Evolutionary conservation across 2,888 invertebrate genomes (phyloP).

Genomic region (Diogma glabrata): DNA sequence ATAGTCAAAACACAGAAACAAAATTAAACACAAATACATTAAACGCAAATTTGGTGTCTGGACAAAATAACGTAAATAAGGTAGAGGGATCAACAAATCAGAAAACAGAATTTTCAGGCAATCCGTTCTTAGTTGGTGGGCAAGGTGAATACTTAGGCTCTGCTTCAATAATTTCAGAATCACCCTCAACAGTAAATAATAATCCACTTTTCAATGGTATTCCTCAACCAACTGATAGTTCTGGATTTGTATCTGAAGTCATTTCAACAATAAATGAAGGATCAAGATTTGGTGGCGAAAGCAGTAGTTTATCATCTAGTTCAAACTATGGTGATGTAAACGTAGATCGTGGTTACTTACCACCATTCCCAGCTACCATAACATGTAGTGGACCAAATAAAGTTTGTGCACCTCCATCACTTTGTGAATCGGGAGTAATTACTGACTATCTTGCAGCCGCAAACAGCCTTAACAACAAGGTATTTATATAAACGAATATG

Average conservation of each 20-base stretch:
- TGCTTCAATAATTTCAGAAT: constrained; percentile 7
- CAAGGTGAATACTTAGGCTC: background rate
- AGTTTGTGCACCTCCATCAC: too few relatives aligned
- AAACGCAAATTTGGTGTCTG: background rate
- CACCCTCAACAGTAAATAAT: background rate
- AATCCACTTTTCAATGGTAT: constrained; percentile 7
- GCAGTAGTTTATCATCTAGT: background rate
- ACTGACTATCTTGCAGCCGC: too few relatives aligned
- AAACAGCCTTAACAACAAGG: too few relatives aligned
- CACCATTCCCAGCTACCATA: background rate
- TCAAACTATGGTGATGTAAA: background rate
- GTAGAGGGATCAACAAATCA: too few relatives aligned
- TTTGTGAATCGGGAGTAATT: too few relatives aligned
- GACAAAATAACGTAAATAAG: constrained; percentile 1
- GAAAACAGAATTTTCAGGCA: background rate
- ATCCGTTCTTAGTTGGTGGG: constrained; percentile 5
- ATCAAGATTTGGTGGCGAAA: constrained; percentile 1
- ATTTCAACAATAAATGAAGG: background rate
- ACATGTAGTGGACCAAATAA: too few relatives aligned
- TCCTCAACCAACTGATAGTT: constrained; percentile 1
- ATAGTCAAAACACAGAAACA: background rate
- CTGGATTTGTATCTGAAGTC: background rate
- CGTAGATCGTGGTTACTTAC: constrained; percentile 4
- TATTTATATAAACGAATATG: too few relatives aligned
- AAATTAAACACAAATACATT: background rate